These are phyloP conservation scores for Leucozona laternaria DNA, from an alignment of 2,888 invertebrate species.

Conservation along the genomic window DNA sequence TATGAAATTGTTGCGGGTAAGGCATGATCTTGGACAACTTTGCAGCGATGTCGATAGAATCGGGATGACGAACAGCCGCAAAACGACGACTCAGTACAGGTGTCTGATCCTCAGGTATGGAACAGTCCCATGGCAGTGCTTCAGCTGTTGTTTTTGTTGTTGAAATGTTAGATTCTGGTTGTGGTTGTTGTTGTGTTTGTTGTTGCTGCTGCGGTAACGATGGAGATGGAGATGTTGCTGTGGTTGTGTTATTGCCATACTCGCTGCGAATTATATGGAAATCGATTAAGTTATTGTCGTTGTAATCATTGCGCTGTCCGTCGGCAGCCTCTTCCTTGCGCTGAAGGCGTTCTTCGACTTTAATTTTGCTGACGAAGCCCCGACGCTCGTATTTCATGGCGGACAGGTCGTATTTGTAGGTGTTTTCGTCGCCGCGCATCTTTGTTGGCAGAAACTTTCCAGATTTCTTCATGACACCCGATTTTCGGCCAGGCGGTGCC, in stretches of 20 bases:
- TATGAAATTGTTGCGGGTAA: constrained; percentile 81
- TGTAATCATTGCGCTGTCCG: constrained; percentile 80
- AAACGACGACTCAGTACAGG: constrained; percentile 83
- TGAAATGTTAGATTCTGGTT: constrained; percentile 69
- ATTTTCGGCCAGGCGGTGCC: constrained; percentile 85
- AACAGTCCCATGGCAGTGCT: constrained; percentile 83
- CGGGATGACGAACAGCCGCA: constrained; percentile 81
- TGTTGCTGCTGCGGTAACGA: constrained; percentile 45
- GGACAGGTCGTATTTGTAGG: constrained; percentile 83
- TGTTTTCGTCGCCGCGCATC: constrained; percentile 81
- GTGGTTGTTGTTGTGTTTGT: constrained; percentile 44
- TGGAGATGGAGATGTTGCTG: constrained; percentile 51
- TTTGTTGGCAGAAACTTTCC: constrained; percentile 79
- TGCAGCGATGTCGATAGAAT: constrained; percentile 81
- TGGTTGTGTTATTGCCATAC: constrained; percentile 62
- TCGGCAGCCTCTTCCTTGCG: constrained; percentile 77
- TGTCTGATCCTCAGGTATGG: constrained; percentile 80
- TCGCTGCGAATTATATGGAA: constrained; percentile 78
- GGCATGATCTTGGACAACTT: constrained; percentile 81
- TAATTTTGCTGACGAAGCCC: constrained; percentile 82
- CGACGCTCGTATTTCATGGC: constrained; percentile 82
- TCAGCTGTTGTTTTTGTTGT: constrained; percentile 77
- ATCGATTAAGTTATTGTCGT: constrained; percentile 83
- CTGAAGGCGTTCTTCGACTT: constrained; percentile 77
- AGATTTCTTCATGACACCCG: constrained; percentile 81